phyloP scores from a whole-genome alignment of 2,888 invertebrate genomes.

The Nasonovia ribisnigri region DNA sequence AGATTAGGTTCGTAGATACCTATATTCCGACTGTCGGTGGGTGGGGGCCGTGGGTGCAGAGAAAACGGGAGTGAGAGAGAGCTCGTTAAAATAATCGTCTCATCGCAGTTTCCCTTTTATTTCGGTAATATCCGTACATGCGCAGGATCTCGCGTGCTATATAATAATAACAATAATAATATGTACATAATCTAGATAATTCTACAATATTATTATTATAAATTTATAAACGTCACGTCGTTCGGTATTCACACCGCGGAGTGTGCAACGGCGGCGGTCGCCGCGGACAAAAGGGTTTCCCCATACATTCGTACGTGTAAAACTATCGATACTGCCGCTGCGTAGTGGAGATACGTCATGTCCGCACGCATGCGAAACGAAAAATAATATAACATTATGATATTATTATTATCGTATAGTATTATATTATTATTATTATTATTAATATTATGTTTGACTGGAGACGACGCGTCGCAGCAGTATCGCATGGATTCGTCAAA shows the following conservation, averaged over 20 bases:
- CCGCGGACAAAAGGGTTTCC: background rate
- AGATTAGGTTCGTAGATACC: background rate
- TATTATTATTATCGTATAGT: background rate
- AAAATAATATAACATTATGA: background rate
- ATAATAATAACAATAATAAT: background rate
- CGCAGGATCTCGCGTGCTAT: background rate
- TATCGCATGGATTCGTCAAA: background rate
- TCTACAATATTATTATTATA: background rate
- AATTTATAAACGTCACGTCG: background rate
- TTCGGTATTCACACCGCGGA: background rate
- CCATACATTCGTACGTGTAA: background rate
- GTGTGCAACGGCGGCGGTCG: background rate
- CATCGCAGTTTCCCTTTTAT: constrained; percentile 32
- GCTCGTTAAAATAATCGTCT: constrained; percentile 29
- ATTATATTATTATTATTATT: background rate
- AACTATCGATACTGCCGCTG: background rate
- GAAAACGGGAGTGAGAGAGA: background rate
- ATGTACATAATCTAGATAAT: background rate
- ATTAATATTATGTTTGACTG: background rate
- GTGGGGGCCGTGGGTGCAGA: background rate
- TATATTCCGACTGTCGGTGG: background rate
- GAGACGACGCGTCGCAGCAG: background rate
- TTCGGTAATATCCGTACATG: background rate
- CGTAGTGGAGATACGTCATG: background rate
- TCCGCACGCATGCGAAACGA: background rate